phyloP scores from a whole-genome alignment of 2,888 invertebrate genomes.

The Eristalis arbustorum region DNA sequence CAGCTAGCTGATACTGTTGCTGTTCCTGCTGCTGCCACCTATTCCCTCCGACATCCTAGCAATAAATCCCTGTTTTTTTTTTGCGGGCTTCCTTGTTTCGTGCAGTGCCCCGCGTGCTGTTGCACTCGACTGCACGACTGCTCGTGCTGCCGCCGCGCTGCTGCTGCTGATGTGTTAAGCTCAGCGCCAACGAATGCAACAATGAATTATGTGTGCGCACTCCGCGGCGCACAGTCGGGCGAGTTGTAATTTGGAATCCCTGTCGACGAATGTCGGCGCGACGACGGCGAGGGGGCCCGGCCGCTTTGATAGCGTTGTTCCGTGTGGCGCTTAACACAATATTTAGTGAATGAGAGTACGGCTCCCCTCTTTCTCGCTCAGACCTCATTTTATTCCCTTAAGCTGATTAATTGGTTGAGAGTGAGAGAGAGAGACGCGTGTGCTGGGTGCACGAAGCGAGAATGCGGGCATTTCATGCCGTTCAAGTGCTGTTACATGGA shows the following conservation, averaged over 20 bases:
- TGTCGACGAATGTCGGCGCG: background rate
- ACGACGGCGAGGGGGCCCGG: background rate
- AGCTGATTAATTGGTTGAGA: slow-evolving; percentile 49
- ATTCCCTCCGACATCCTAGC: slow-evolving; percentile 25
- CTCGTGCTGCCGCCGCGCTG: background rate
- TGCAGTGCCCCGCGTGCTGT: slow-evolving; percentile 14
- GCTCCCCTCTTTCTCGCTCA: background rate
- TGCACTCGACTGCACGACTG: background rate
- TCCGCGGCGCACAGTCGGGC: slow-evolving; percentile 43
- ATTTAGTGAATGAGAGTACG: slow-evolving; percentile 33
- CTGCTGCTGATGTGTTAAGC: slow-evolving; percentile 62
- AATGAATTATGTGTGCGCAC: slow-evolving; percentile 66
- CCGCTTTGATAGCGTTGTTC: slow-evolving; percentile 30
- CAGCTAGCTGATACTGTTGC: slow-evolving; percentile 8
- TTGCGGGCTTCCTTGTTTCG: slow-evolving; percentile 37
- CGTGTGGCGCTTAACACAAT: slow-evolving; percentile 57
- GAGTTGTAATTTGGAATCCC: slow-evolving; percentile 57
- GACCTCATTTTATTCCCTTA: slow-evolving; percentile 41
- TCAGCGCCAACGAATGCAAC: slow-evolving; percentile 57
- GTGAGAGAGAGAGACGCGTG: background rate
- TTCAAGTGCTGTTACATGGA: slow-evolving; percentile 3
- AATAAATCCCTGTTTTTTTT: slow-evolving; percentile 28
- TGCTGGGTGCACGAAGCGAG: background rate
- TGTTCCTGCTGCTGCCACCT: background rate
- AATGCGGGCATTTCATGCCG: background rate